Base-by-base conservation (phyloP, 2,113 vertebrate species). In the Promerops cafer region DNA sequence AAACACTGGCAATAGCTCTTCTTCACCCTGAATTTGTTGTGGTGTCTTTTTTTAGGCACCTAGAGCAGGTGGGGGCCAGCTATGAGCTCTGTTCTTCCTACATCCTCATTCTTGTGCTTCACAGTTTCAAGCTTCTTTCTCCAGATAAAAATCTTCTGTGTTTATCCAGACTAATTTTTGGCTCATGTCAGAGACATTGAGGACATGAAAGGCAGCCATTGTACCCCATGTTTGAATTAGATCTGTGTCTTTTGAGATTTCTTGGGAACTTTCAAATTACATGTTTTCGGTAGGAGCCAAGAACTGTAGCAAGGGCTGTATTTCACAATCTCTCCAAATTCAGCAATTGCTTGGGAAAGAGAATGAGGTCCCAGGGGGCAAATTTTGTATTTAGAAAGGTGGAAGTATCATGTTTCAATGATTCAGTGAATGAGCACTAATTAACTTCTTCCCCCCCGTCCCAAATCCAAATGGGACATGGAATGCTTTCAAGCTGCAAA, bases 91-190 rank as follows among this genome's bases (percentile, higher is more conserved):
- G 27, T 59, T 70, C 24, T 77, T 77, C 27, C 37, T 42, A 35
- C 2, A 60, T 28, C 14, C 52, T 63, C 2, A 2, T 89, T 93
- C 49, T 78, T 56, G 47, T 82, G 35, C 40, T 78, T 83, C 44
- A 71, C 16, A 78, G 35, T 71, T 74, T 83, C n/a, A 44, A 69
- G 44, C 16, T 64, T 90, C 44, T 87, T 92, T 78, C 64, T 93
- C 19, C 18, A 37, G 82, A 90, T 87, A 78, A 68, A 94, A 82
- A 66, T 81, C 57, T 93, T 70, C 50, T 81, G 3, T 76, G 64
- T 86, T 95, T 95, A 88, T 66, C 64, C 61, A 89, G 75, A 40
- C 39, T 92, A 68, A 90, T 81, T 93, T 93, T 93, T 96, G 56
- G 54, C 88, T 96, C 59, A 60, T 78, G 64, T 45, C 44, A 40